Percentiles rank a stretch among this genome's conserved stretches.
phyloP scores from a whole-genome alignment of 2,797 vertebrate genomes.

The Sus cebifrons region DNA sequence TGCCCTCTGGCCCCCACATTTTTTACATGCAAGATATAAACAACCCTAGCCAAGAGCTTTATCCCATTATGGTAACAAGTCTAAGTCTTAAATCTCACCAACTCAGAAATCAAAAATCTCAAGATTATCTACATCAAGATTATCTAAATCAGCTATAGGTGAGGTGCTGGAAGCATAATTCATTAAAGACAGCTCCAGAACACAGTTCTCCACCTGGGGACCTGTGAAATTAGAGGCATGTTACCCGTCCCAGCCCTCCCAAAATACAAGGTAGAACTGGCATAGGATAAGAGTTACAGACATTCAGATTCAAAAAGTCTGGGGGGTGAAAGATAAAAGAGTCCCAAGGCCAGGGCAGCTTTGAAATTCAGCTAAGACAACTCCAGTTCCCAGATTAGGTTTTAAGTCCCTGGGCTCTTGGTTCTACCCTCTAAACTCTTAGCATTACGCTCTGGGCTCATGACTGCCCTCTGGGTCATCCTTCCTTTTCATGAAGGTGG shows the following conservation, averaged over 20 bases:
- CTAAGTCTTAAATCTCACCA: conserved; percentile 7
- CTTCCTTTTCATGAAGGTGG: not conserved
- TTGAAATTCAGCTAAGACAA: conserved; percentile 20
- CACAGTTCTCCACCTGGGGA: not conserved
- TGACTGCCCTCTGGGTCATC: not conserved
- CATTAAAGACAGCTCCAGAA: not conserved
- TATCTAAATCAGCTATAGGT: conserved; percentile 44
- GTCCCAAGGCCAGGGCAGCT: not conserved
- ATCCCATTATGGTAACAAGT: conserved; percentile 17
- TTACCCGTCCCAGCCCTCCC: not conserved
- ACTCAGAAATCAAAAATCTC: conserved; percentile 16
- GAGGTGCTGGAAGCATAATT: not conserved
- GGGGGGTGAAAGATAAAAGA: not conserved
- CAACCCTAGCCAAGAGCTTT: not conserved
- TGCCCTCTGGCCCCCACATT: not conserved
- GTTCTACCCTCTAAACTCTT: not conserved
- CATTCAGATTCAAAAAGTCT: conserved; percentile 19
- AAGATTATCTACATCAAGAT: conserved; percentile 39
- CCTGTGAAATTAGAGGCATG: not conserved
- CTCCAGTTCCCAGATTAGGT: not conserved
- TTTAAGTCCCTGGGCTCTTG: not conserved
- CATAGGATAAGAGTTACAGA: not conserved
- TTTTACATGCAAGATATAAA: not conserved
- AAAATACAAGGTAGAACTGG: not conserved
- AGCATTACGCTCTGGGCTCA: not conserved